Evolutionary conservation across 2,113 vertebrate genomes (phyloP).

Genomic region (Hemichromis elongatus): DNA sequence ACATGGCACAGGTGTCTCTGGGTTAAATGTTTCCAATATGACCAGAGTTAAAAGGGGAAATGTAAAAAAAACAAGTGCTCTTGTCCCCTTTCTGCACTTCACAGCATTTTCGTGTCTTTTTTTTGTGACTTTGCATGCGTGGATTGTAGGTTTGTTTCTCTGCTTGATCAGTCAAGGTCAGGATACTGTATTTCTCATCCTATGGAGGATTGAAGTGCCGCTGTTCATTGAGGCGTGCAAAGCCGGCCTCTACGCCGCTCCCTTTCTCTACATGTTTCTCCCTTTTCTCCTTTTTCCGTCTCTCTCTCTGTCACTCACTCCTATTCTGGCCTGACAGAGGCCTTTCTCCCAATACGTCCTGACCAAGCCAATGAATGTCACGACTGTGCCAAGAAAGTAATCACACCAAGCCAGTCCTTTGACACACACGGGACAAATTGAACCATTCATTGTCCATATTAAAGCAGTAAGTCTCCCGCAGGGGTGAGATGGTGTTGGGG

Average conservation of each 20-base stretch:
- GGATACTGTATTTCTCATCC: conserved; percentile 43
- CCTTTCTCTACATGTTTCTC: neutral
- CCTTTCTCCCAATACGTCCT: conserved; percentile 49
- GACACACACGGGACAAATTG: conserved; percentile 64
- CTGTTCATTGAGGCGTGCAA: conserved; percentile 31
- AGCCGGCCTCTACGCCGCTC: neutral
- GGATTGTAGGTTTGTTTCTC: conserved; percentile 15
- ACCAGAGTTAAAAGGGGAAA: neutral
- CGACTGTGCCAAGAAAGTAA: conserved; percentile 55
- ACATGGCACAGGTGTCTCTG: neutral
- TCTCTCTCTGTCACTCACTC: conserved; percentile 13
- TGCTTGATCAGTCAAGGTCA: conserved; percentile 42
- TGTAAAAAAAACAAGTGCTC: neutral
- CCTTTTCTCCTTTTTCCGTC: neutral
- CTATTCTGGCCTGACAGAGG: conserved; percentile 1
- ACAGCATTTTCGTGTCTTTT: neutral
- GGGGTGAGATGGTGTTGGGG: conserved; percentile 1
- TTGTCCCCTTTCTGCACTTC: neutral
- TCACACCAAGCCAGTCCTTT: conserved; percentile 48
- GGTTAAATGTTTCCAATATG: neutral
- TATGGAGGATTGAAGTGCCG: conserved; percentile 22
- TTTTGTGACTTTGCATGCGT: neutral
- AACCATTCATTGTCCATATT: conserved; percentile 67
- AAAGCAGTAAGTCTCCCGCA: conserved; percentile 68
- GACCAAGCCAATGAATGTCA: conserved; percentile 64